A percentile compares a stretch with the other conserved stretches of the same genome.
phyloP scores from a whole-genome alignment of 2,888 invertebrate species.

The Perizoma flavofasciatum region DNA sequence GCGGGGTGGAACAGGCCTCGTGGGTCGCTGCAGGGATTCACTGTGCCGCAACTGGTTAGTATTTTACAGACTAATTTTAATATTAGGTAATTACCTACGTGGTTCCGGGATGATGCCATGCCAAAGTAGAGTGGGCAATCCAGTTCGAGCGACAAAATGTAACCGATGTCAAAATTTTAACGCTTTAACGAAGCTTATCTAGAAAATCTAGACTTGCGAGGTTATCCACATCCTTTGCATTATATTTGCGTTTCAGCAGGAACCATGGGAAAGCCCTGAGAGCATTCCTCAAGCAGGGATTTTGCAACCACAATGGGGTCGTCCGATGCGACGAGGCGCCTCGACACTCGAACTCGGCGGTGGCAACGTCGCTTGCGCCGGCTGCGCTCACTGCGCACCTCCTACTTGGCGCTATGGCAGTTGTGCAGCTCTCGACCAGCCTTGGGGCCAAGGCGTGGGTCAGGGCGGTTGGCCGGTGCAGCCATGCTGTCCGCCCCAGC shows the following conservation, averaged over 20 bases:
- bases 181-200: too few relatives aligned
- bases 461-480: constrained; percentile 46
- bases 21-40: constrained; percentile 62
- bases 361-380: constrained; percentile 48
- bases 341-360: constrained; percentile 72
- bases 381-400: constrained; percentile 52
- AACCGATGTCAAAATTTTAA: too few relatives aligned
- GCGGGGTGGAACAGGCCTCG: constrained; percentile 65
- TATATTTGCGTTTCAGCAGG: constrained; percentile 34
- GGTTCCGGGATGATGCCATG: too few relatives aligned
- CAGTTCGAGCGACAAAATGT: neutral
- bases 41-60: constrained; percentile 63
- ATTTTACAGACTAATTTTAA: neutral
- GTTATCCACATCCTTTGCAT: constrained; percentile 32
- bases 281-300: constrained; percentile 30
- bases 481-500: constrained; percentile 52
- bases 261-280: constrained; percentile 64
- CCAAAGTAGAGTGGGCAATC: neutral
- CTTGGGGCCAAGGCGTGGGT: constrained; percentile 46
- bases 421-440: constrained; percentile 72
- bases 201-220: neutral
- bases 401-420: constrained; percentile 74
- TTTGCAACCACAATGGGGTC: constrained; percentile 52
- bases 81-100: neutral
- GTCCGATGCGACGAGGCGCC: constrained; percentile 70